Evolutionary conservation across 2,888 invertebrate species (phyloP).

Genomic region (Yponomeuta plumbellus): DNA sequence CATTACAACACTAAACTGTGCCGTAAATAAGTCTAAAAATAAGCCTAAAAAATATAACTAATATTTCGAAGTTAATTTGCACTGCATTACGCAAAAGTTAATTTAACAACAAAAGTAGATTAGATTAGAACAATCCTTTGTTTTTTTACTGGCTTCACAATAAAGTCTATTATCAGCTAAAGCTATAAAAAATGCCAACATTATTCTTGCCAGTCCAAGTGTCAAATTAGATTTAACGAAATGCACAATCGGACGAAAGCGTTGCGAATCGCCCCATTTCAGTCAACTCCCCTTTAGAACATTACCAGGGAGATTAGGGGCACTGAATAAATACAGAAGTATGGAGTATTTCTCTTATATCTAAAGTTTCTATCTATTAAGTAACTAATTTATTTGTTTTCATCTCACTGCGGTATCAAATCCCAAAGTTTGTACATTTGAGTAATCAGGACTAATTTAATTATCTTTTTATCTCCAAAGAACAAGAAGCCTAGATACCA

Average conservation of each 20-base stretch:
- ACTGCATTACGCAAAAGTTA: too few relatives aligned
- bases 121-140: neutral
- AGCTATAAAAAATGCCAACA: conserved; percentile 10
- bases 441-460: too few relatives aligned
- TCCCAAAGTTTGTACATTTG: too few relatives aligned
- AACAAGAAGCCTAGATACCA: too few relatives aligned
- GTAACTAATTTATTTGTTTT: too few relatives aligned
- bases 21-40: too few relatives aligned
- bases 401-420: too few relatives aligned
- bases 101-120: neutral
- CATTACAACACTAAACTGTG: too few relatives aligned
- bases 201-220: conserved; percentile 29
- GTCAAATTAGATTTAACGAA: conserved; percentile 43
- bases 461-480: too few relatives aligned
- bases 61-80: too few relatives aligned
- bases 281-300: conserved; percentile 37
- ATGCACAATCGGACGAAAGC: conserved; percentile 49
- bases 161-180: neutral
- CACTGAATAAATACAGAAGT: neutral
- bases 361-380: too few relatives aligned
- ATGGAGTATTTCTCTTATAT: neutral
- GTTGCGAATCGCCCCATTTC: conserved; percentile 49
- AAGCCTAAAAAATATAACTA: too few relatives aligned
- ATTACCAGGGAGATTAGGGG: conserved; percentile 47
- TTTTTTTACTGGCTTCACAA: neutral